These are phyloP conservation scores for Corynorhinus townsendii DNA, from an alignment of 2,113 vertebrate genomes.

Conservation along the genomic window DNA sequence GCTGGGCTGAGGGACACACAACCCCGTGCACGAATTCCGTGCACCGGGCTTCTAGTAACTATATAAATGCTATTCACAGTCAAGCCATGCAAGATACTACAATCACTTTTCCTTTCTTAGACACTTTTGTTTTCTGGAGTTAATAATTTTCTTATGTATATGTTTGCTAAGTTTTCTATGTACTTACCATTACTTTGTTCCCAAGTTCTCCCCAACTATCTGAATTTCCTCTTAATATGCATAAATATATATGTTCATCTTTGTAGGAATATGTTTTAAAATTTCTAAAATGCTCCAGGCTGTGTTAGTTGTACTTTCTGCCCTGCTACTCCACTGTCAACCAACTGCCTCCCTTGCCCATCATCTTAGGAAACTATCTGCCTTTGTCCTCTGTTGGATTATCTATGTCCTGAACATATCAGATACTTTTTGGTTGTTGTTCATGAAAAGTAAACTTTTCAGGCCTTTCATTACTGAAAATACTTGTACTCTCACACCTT, in stretches of 20 bases:
- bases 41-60: not conserved
- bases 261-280: not conserved
- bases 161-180: slow-evolving; percentile 6
- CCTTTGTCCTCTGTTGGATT: not conserved
- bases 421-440: not conserved
- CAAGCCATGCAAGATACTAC: not conserved
- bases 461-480: not conserved
- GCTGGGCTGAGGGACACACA: too few relatives aligned
- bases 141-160: not conserved
- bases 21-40: too few relatives aligned
- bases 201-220: not conserved
- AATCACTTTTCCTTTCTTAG: not conserved
- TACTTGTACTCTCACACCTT: not conserved
- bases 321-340: not conserved
- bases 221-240: not conserved
- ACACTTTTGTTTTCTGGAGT: not conserved
- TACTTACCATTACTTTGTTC: not conserved
- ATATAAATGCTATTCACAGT: not conserved
- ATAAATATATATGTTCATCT: not conserved
- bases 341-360: not conserved
- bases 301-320: not conserved
- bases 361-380: not conserved
- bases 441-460: not conserved
- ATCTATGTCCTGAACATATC: not conserved
- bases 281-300: not conserved